phyloP scores from a whole-genome alignment of 2,888 invertebrate genomes.

The Hypomecis atomaria region DNA sequence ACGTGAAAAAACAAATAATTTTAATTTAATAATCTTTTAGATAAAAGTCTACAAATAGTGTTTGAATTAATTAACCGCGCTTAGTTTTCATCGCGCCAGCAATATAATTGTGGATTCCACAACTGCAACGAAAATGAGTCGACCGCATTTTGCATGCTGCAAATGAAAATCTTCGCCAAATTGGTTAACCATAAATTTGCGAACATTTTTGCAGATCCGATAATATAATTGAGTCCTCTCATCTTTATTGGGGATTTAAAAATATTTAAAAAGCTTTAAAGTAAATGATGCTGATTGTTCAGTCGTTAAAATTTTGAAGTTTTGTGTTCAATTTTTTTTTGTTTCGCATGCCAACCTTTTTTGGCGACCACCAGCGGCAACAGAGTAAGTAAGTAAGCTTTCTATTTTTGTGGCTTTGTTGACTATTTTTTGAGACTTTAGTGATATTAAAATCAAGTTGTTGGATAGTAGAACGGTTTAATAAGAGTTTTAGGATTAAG shows the following conservation, averaged over 20 bases:
- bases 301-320: no score
- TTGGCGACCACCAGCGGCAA: no score
- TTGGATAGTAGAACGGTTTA: no score
- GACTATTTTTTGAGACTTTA: no score
- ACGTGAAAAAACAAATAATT: no score
- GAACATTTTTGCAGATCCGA: slow-evolving; percentile 46
- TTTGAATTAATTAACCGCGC: slow-evolving; percentile 47
- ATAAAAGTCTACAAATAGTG: not conserved
- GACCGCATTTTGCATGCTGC: slow-evolving; percentile 76
- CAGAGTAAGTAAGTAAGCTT: no score
- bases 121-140: slow-evolving; percentile 66
- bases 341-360: no score
- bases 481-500: no score
- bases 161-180: slow-evolving; percentile 75
- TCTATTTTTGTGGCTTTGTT: no score
- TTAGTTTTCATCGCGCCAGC: slow-evolving; percentile 59
- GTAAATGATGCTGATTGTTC: not conserved
- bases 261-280: not conserved
- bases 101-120: slow-evolving; percentile 64
- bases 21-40: not conserved
- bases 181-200: slow-evolving; percentile 73
- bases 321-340: not conserved
- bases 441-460: no score
- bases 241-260: slow-evolving; percentile 2
- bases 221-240: slow-evolving; percentile 20